These are phyloP conservation scores for Parochlus steinenii DNA, from an alignment of 2,888 invertebrate genomes.

Conservation along the genomic window DNA sequence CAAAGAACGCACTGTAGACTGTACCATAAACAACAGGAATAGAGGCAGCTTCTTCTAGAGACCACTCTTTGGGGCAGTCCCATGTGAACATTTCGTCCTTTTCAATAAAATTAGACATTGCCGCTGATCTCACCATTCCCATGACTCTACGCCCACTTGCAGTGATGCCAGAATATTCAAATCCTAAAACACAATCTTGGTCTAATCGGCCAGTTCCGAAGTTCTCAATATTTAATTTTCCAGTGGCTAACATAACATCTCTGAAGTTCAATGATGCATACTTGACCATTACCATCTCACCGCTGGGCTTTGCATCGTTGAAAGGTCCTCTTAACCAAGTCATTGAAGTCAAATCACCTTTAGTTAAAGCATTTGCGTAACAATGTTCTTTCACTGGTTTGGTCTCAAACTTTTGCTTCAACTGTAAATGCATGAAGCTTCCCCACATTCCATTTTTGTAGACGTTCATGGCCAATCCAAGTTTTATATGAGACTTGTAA, in stretches of 20 bases:
- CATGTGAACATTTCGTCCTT: slow-evolving; percentile 64
- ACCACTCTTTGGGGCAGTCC: slow-evolving; percentile 67
- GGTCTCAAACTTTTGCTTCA: slow-evolving; percentile 40
- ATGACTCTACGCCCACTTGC: slow-evolving; percentile 53
- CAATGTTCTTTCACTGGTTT: too few species aligned
- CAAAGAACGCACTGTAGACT: slow-evolving; percentile 37
- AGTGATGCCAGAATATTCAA: slow-evolving; percentile 46
- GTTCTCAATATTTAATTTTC: slow-evolving; percentile 69
- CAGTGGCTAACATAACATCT: slow-evolving; percentile 87
- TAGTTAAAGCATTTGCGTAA: slow-evolving; percentile 48
- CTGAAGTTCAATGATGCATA: slow-evolving; percentile 88
- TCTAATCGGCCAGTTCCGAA: slow-evolving; percentile 46
- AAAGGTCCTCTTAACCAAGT: slow-evolving; percentile 52
- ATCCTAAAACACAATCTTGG: slow-evolving; percentile 49
- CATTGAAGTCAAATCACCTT: slow-evolving; percentile 68
- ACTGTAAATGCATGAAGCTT: slow-evolving; percentile 63
- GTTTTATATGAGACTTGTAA: slow-evolving; percentile 45
- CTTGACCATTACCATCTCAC: too few species aligned
- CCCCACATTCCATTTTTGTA: slow-evolving; percentile 49
- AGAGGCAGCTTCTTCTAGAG: slow-evolving; percentile 62
- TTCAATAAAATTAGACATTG: slow-evolving; percentile 66
- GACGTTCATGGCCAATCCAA: slow-evolving; percentile 68
- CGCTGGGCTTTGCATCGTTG: slow-evolving; percentile 23
- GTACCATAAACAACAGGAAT: slow-evolving; percentile 63
- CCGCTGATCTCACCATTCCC: slow-evolving; percentile 69